Percentiles rank a stretch among this genome's conserved stretches.
Evolutionary conservation across 2,797 vertebrate genomes (phyloP).

Genomic region (Pantherophis alleghaniensis): DNA sequence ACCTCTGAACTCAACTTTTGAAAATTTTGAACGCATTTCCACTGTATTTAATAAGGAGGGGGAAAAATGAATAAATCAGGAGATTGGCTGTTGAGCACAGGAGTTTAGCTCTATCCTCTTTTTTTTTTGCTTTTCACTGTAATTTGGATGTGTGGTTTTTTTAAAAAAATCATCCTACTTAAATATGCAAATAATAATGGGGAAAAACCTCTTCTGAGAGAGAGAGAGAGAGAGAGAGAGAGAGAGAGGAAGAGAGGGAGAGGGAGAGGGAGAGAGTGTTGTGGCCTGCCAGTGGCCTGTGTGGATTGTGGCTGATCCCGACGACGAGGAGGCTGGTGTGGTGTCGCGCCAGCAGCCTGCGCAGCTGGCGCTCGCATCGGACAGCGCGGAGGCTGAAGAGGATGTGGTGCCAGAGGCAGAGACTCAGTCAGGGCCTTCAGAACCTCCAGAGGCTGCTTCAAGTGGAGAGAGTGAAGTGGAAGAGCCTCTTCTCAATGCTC

Average conservation of each 20-base stretch:
- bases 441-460: too few species aligned
- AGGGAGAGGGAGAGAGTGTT: too few species aligned
- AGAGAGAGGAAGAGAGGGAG: fast-evolving
- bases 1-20: background rate
- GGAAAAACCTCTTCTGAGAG: background rate
- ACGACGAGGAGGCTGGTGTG: too few species aligned
- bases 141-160: background rate
- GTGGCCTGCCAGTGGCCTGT: too few species aligned
- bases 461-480: too few species aligned
- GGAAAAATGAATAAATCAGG: background rate
- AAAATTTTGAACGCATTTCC: background rate
- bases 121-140: background rate
- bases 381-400: too few species aligned
- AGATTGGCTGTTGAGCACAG: background rate
- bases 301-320: too few species aligned
- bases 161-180: background rate
- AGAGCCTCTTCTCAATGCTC: too few species aligned
- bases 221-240: too few species aligned
- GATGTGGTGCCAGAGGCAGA: too few species aligned
- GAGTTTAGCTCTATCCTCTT: background rate
- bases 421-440: too few species aligned
- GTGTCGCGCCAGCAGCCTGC: too few species aligned
- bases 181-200: background rate
- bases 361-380: fast-evolving
- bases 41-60: background rate